Base-by-base conservation (phyloP, 1,140 invertebrate genomes). In the Acromyrmex echinatior region DNA sequence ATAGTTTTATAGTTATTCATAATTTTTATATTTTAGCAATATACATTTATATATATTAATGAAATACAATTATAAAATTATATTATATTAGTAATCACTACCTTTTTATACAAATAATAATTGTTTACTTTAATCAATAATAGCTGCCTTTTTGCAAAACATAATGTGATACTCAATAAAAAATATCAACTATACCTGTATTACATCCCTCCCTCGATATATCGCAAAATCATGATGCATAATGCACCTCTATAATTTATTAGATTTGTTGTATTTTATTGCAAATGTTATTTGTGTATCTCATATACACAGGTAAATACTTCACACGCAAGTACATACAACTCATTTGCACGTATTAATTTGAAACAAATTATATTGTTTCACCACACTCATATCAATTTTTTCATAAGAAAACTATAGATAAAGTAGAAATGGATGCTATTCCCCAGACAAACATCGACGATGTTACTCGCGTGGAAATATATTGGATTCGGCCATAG, bases 391-490 rank as follows among this genome's bases (percentile, higher is more conserved):
- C 9, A 16, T 18, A 73, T 31, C 14, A 35, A 35, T 39, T 45
- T 68, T 45, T 35, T 21, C 9, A 12, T 12, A 9, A 14, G 6
- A 74, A 35, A 21, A 18, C 14, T 10, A 21, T 14, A 76, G 10
- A 21, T 35, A n/a, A 39, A 35, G n/a, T 14, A 18, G 31, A 21
- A 3, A 49, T 7, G 31, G 16, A 28, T 39, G 76, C 16, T 21
- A 28, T 39, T 7, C 14, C 25, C 1, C 35, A 9, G 25, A 14
- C 58, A 28, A 45, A 65, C 76, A 78, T 49, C 49, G 39, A 39
- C 16, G 10, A 6, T 28, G 18, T 78, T 39, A 78, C 16, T 60
- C 58, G 76, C 25, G 58, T 56, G 53, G 73, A 76, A 39, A 39
- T 60, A 25, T 16, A 65, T 49, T 18, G 14, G 3, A 49, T 10